These are phyloP conservation scores for Malaclemys terrapin DNA, from an alignment of 2,113 vertebrate species.

Conservation along the genomic window DNA sequence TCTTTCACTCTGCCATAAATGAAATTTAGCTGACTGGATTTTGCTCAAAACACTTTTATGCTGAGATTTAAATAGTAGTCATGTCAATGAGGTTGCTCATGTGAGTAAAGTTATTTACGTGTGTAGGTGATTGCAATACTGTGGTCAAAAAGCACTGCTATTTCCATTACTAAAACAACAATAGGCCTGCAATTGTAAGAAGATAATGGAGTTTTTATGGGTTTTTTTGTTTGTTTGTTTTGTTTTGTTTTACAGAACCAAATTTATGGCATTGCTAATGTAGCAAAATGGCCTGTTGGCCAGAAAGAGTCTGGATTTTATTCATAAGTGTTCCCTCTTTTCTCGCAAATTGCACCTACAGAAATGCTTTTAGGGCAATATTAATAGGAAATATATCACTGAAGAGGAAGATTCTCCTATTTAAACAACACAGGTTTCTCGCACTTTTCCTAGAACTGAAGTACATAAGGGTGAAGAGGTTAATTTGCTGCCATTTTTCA, in stretches of 20 bases:
- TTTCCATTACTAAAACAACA: background rate
- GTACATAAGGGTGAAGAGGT: background rate
- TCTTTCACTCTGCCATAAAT: background rate
- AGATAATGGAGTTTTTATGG: background rate
- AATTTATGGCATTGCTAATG: background rate
- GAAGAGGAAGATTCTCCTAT: background rate
- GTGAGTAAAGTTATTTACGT: background rate
- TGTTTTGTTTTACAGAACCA: background rate
- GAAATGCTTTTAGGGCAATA: background rate
- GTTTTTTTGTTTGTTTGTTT: background rate
- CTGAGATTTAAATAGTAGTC: background rate
- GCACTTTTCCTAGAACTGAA: background rate
- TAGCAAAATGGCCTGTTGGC: background rate
- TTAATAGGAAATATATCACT: rapidly evolving
- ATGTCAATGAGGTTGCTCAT: background rate
- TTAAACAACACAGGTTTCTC: background rate
- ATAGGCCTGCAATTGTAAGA: background rate
- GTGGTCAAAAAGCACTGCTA: background rate
- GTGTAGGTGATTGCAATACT: background rate
- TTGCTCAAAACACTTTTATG: background rate
- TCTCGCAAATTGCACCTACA: background rate
- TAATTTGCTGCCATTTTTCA: background rate
- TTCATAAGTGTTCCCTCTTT: background rate
- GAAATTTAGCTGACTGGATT: background rate
- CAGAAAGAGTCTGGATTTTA: background rate